These are phyloP conservation scores for Maniola hyperantus DNA, from an alignment of 2,888 invertebrate species.

Conservation along the genomic window DNA sequence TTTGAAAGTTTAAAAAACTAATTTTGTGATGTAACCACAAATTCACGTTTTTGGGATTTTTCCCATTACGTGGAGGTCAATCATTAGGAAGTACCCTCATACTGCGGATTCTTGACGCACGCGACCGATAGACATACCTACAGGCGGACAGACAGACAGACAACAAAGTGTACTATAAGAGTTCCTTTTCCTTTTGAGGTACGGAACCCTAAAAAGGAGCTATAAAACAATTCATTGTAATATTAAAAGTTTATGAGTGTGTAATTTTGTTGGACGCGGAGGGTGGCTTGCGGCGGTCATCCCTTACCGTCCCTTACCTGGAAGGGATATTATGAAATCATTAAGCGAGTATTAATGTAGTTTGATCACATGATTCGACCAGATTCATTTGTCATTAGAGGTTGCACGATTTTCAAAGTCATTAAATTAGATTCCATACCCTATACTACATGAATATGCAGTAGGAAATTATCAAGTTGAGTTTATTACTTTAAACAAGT, in stretches of 20 bases:
- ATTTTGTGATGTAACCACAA: too few species aligned
- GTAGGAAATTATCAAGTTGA: neutral
- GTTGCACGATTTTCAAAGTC: constrained; percentile 2
- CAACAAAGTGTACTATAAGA: too few species aligned
- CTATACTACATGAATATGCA: neutral
- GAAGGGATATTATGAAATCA: constrained; percentile 54
- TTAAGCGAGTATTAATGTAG: constrained; percentile 37
- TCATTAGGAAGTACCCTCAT: too few species aligned
- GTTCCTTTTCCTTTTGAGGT: too few species aligned
- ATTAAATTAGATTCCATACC: neutral
- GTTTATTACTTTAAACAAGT: neutral
- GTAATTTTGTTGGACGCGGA: constrained; percentile 72
- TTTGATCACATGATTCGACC: constrained; percentile 29
- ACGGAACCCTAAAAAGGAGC: too few species aligned
- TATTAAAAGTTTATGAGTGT: constrained; percentile 73
- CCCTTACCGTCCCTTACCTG: constrained; percentile 64
- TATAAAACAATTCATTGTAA: constrained; percentile 39
- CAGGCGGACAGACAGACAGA: too few species aligned
- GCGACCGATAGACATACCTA: too few species aligned
- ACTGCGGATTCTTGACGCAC: too few species aligned
- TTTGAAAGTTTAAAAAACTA: too few species aligned
- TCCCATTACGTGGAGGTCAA: too few species aligned
- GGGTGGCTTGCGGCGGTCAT: constrained; percentile 62
- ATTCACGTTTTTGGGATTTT: too few species aligned
- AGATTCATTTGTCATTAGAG: constrained; percentile 33